Base-by-base conservation (phyloP, 2,113 vertebrate species). In the Oncorhynchus mykiss region DNA sequence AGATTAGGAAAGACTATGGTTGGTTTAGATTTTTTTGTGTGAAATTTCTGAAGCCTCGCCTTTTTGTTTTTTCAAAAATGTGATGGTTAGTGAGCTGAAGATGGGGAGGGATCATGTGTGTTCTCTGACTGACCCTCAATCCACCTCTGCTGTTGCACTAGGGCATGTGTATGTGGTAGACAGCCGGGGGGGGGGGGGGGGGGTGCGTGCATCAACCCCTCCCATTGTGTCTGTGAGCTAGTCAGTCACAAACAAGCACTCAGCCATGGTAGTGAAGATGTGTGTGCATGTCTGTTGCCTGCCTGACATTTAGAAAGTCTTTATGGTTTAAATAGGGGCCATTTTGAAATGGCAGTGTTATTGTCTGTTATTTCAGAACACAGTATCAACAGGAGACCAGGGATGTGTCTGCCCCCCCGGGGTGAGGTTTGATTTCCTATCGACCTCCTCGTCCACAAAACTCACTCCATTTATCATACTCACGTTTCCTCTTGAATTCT, bases 361-460 rank as follows among this genome's bases (percentile, higher is more conserved):
- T 62, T 62, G 54, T 62, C 71, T 20, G 39, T 6, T 72, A 48
- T 79, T 70, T 70, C 22, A 31, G 73, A 24, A 16, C 2, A 70
- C 68, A 6, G 39, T n/a, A 68, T 39, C 29, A 68, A 3, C 67
- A 34, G 31, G 67, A 31, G 20, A 54, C 51, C 13, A n/a, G 31
- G 67, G 31, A 20, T 39, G 66, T 4, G 65, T 39, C 27, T 45
- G 39, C 39, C 39, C 39, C 9, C 39, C 39, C 9, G 9, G 11
- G 39, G 39, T 3, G 39, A 45, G 39, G 39, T 45, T 29, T 31
- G 29, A 67, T 68, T 34, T n/a, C 18, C 31, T 34, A 18, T 68
- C 51, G 51, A 18, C 51, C 14, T 4, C 13, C 51, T 54, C 4
- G 16, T 22, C 59, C 13, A 9, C 7, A 62, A 62, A 62, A 22